Percentiles rank a stretch among this genome's conserved stretches.
Evolutionary conservation across 2,113 vertebrate species (phyloP).

Genomic region (Tauraco erythrolophus): DNA sequence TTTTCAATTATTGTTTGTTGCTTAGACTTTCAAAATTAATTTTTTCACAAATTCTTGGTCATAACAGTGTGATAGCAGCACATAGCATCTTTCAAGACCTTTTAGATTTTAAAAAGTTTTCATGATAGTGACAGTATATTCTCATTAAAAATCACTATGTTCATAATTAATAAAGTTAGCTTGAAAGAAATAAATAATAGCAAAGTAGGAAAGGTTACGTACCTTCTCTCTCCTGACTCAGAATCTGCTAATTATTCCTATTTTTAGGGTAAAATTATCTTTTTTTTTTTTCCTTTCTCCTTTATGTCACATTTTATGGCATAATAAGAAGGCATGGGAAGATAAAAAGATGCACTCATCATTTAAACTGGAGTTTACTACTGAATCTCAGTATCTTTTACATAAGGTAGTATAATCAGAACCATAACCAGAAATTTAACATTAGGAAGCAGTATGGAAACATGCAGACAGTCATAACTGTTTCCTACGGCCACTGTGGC

Average conservation of each 20-base stretch:
- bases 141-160: neutral
- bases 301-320: neutral
- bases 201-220: neutral
- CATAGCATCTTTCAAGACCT: neutral
- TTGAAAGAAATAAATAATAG: neutral
- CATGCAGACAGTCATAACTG: neutral
- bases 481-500: neutral
- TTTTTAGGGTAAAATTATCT: neutral
- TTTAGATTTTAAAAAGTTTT: neutral
- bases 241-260: neutral
- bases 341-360: neutral
- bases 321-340: neutral
- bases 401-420: neutral
- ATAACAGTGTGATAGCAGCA: neutral
- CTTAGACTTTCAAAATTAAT: neutral
- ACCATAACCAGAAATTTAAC: neutral
- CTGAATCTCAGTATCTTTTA: neutral
- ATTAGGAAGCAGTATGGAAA: neutral
- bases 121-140: neutral
- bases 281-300: neutral
- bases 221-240: neutral
- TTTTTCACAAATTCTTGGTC: neutral
- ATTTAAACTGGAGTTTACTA: neutral
- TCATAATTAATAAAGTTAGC: neutral
- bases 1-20: neutral